A percentile compares a stretch with the other conserved stretches of the same genome.
These are phyloP conservation scores for Halotydeus destructor DNA, from an alignment of 1,140 invertebrate species.

Conservation along the genomic window DNA sequence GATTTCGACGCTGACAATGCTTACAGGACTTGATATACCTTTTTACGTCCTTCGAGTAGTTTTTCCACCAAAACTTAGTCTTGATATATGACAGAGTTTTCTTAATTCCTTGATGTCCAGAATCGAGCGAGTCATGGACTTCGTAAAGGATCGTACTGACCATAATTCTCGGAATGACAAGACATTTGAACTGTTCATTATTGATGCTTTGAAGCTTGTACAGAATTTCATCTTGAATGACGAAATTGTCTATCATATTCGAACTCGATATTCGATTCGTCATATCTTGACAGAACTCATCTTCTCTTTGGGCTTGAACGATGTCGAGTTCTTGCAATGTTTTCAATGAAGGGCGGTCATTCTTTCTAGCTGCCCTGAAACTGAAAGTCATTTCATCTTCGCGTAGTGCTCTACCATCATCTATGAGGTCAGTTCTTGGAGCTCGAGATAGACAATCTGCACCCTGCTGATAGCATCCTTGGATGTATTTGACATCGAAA, in stretches of 20 bases:
- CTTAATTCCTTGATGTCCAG: neutral
- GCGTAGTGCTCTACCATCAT: too few relatives aligned
- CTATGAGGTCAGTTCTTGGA: too few relatives aligned
- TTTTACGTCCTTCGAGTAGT: neutral
- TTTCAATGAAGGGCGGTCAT: too few relatives aligned
- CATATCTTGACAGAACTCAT: too few relatives aligned
- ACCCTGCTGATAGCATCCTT: neutral
- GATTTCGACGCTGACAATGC: too few relatives aligned
- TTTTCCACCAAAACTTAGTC: conserved; percentile 2
- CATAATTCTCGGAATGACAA: neutral
- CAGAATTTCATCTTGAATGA: too few relatives aligned
- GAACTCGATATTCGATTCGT: too few relatives aligned
- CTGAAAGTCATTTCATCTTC: too few relatives aligned
- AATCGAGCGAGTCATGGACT: conserved; percentile 5
- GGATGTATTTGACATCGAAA: neutral
- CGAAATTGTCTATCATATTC: too few relatives aligned
- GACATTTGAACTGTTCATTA: neutral
- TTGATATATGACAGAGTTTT: neutral
- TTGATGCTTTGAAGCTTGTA: neutral
- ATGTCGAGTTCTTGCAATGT: too few relatives aligned
- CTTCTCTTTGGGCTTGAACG: too few relatives aligned
- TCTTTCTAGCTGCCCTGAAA: too few relatives aligned
- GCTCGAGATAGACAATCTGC: neutral
- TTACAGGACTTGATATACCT: conserved; percentile 4
- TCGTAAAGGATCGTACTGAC: neutral